Evolutionary conservation across 2,888 invertebrate genomes (phyloP), one percentile per base, ranked within the genome.

Genomic region (Drosophila borborema): DNA sequence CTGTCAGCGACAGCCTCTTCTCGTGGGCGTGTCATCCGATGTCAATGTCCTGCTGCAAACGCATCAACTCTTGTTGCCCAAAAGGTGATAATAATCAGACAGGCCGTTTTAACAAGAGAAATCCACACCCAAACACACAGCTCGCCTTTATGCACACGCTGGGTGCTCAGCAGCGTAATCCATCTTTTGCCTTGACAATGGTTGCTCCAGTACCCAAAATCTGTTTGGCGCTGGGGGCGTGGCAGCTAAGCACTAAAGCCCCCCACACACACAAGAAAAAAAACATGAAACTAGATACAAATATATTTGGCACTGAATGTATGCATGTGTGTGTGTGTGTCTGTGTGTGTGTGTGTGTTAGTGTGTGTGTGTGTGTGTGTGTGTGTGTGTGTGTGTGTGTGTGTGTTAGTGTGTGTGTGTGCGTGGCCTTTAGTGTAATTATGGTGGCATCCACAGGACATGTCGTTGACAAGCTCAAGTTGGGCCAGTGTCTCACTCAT

Each of bases 401-500:
- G 55, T 31, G 16, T n/a, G 16, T 56, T n/a, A n/a, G 51, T 40
- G 34, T 46, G 23, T 45, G 10, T 34, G 12, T n/a, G 54, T 8
- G 65, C 31, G 20, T 82, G 82, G 72, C 69, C 77, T 75, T 78
- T 86, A 78, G 84, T 78, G 69, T 86, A 86, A 86, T 86, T 86
- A 86, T 86, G 83, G 72, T 80, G 79, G 83, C 86, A 82, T 74
- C 51, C 76, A 60, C 71, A 64, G 72, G 54, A 82, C 70, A 80
- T 85, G 85, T 72, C 90, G 85, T 82, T 85, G 85, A 87, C 85
- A 85, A 87, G 90, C 77, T 77, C 77, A 84, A 89, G 88, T 86
- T 83, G 77, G 74, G 36, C 66, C 70, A 77, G 72, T 75, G 71
- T 64, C 59, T 70, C 64, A 62, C 56, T 65, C 86, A 82, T 75